Evolutionary conservation across 2,797 vertebrate species (phyloP).

Genomic region (Australoheros facetus): DNA sequence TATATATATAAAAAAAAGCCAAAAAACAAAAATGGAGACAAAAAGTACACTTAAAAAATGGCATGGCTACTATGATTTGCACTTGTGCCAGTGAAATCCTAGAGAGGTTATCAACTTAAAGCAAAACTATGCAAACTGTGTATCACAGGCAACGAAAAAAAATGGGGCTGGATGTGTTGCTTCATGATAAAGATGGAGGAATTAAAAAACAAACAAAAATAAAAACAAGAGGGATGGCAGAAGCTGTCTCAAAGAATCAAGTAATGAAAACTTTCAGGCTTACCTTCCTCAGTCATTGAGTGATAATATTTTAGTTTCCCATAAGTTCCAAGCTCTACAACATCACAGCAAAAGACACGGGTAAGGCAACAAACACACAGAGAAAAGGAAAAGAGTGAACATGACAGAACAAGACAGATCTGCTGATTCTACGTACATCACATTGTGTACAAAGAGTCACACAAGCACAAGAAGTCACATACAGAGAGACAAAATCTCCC

Average conservation of each 20-base stretch:
- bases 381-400: constrained; percentile 78
- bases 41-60: constrained; percentile 49
- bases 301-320: constrained; percentile 99
- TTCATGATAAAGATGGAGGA: constrained; percentile 54
- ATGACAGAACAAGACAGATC: constrained; percentile 71
- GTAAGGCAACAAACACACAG: constrained; percentile 93
- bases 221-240: constrained; percentile 53
- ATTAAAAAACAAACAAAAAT: background rate
- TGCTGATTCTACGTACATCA: constrained; percentile 55
- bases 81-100: constrained; percentile 87
- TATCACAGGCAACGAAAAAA: constrained; percentile 52
- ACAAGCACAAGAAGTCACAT: constrained; percentile 50
- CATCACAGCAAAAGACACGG: constrained; percentile 98
- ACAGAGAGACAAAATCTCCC: constrained; percentile 51
- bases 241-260: constrained; percentile 66
- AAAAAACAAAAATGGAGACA: constrained; percentile 22
- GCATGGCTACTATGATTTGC: constrained; percentile 77
- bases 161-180: constrained; percentile 1
- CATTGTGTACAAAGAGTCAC: constrained; percentile 57
- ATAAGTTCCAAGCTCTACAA: constrained; percentile 99
- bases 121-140: constrained; percentile 49
- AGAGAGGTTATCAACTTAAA: constrained; percentile 73
- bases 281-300: constrained; percentile 99
- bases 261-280: constrained; percentile 86
- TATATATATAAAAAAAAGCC: background rate